Conservation (phyloP, 2,888 invertebrate species). For the Drosophila stalkeri region DNA sequence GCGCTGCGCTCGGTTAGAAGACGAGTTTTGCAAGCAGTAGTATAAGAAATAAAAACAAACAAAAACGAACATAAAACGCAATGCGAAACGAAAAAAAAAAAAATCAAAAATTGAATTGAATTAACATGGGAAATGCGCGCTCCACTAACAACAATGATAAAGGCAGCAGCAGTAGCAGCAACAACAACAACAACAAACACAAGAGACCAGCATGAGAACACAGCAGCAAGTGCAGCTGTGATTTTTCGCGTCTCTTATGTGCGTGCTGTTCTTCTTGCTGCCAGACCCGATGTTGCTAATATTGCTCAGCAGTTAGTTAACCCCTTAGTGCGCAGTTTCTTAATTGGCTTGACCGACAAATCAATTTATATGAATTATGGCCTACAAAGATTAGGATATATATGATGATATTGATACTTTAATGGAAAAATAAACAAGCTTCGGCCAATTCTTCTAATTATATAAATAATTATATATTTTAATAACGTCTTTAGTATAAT, state of each 20-base stretch:
- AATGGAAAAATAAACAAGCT: not conserved
- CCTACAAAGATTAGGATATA: not conserved
- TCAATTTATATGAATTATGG: not conserved
- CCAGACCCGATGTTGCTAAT: constrained; percentile 33
- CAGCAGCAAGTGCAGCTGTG: constrained; percentile 48
- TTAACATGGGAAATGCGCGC: constrained; percentile 69
- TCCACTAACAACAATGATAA: constrained; percentile 38
- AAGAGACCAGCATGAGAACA: constrained; percentile 27
- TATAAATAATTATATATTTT: too few species aligned
- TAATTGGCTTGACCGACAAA: not conserved
- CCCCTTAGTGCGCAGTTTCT: not conserved
- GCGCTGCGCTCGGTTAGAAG: constrained; percentile 7
- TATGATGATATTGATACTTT: not conserved
- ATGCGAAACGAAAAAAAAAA: constrained; percentile 59
- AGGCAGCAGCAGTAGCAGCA: constrained; percentile 2
- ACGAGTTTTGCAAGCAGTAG: constrained; percentile 44
- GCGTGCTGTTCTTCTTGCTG: constrained; percentile 5
- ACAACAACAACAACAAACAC: constrained; percentile 22
- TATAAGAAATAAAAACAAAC: constrained; percentile 11
- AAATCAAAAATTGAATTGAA: constrained; percentile 54
- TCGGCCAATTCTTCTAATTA: too few species aligned
- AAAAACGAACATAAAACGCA: constrained; percentile 31
- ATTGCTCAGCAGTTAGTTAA: constrained; percentile 50
- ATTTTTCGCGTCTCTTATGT: constrained; percentile 26
- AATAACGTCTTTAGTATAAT: too few species aligned